Evolutionary conservation across 2,888 invertebrate species (phyloP).

Genomic region (Mesorhabditis spiculigera): DNA sequence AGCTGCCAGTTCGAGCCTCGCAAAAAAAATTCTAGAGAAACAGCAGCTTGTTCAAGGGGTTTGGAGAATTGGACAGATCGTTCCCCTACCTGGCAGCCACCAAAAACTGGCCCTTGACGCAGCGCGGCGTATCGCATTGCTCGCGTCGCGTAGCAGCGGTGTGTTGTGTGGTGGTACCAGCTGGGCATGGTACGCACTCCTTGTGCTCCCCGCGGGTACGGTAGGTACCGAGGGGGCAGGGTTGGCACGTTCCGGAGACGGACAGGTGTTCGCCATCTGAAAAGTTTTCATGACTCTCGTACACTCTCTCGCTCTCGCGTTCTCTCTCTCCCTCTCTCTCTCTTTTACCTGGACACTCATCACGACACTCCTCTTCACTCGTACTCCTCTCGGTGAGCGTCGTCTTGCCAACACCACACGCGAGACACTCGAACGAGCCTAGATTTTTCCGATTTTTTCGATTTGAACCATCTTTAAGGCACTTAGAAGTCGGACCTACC

Average conservation of each 20-base stretch:
- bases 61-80: too few species aligned
- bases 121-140: conserved; percentile 80
- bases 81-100: conserved; percentile 75
- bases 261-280: conserved; percentile 61
- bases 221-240: conserved; percentile 83
- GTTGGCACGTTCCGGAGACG: conserved; percentile 82
- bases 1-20: too few species aligned
- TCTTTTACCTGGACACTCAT: conserved; percentile 53
- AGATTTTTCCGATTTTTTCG: conserved; percentile 20
- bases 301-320: neutral
- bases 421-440: conserved; percentile 47
- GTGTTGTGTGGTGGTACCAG: conserved; percentile 83
- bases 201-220: conserved; percentile 82
- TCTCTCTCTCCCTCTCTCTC: neutral
- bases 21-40: too few species aligned
- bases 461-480: too few species aligned
- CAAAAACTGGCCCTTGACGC: conserved; percentile 83
- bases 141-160: conserved; percentile 79
- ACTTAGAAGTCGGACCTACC: conserved; percentile 10
- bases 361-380: conserved; percentile 54
- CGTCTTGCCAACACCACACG: conserved; percentile 58
- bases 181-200: conserved; percentile 81
- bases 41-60: too few species aligned
- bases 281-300: conserved; percentile 8
- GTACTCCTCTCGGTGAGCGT: conserved; percentile 50